Evolutionary conservation across 2,888 invertebrate genomes (phyloP), one percentile per base, ranked within the genome.

Genomic region (Daptonema setosum): DNA sequence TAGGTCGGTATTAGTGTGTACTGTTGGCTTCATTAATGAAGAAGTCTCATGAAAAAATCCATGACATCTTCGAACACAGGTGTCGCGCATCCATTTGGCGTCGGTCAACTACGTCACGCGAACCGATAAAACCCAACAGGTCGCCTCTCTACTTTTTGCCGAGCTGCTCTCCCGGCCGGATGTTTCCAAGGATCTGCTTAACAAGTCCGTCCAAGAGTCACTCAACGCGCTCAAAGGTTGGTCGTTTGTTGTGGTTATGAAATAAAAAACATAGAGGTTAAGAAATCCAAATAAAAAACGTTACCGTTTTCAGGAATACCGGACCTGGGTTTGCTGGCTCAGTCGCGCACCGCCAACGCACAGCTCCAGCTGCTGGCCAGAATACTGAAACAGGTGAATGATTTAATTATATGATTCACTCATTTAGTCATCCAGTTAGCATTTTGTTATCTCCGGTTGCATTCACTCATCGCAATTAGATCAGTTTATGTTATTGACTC

Each of bases 71-170:
- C n/a, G n/a, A 14, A n/a, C 45, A n/a, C 45, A 45, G 45, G 45
- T 45, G 11, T 17, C 14, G n/a, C 45, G 45, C 3, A n/a, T 45
- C 17, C 45, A 22, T n/a, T 3, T 3, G 3, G n/a, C 22, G 17
- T 17, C 45, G 17, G 45, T 45, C n/a, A n/a, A 3, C 45, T 35
- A 35, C 25, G 25, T 54, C n/a, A 3, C 26, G 41, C 45, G 25
- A 50, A 2, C 28, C 5, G 28, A 45, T 25, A 26, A 24, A 22
- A 35, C 55, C 28, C 55, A 62, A 59, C 55, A 60, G 25, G 60
- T 60, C 24, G 64, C 62, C 24, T 59, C 64, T n/a, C 61, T 63
- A 11, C 60, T 64, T 26, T 59, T 64, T 1, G 60, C 64, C 1
- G 61, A 63, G 52, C 61, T 63, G 48, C 59, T 64, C 8, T 58